Conservation (phyloP, 2,888 invertebrate genomes). For the Eupithecia subfuscata region DNA sequence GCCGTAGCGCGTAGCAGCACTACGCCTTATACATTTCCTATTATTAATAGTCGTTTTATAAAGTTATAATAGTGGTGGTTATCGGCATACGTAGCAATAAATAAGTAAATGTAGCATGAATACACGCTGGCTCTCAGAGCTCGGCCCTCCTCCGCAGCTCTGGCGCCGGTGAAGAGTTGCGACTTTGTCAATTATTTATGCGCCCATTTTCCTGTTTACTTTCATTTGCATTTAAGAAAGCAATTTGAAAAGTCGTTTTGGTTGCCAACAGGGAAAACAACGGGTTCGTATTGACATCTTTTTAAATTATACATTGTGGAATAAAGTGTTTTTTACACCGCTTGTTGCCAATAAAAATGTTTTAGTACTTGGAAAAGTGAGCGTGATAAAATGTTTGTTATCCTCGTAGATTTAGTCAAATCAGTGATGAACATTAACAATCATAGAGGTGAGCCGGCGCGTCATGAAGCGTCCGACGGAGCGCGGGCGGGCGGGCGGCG, state of each 20-base stretch:
- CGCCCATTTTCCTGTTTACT: slow-evolving; percentile 65
- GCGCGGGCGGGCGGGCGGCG: slow-evolving; percentile 6
- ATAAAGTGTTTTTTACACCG: slow-evolving; percentile 7
- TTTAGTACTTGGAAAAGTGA: background rate
- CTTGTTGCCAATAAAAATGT: background rate
- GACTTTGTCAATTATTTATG: slow-evolving; percentile 66
- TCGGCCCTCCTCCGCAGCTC: slow-evolving; percentile 2
- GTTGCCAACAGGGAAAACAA: slow-evolving; percentile 44
- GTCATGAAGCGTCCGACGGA: background rate
- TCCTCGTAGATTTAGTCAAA: background rate
- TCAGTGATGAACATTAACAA: background rate
- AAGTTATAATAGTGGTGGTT: too few relatives aligned
- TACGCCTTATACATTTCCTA: background rate
- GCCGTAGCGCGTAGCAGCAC: background rate
- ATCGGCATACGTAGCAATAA: too few relatives aligned
- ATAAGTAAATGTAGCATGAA: background rate
- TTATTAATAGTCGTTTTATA: too few relatives aligned
- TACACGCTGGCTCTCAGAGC: background rate
- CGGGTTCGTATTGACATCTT: slow-evolving; percentile 35
- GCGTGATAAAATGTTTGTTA: too few relatives aligned
- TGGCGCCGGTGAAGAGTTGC: slow-evolving; percentile 51
- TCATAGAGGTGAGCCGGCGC: background rate
- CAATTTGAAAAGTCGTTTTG: slow-evolving; percentile 57
- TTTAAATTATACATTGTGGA: slow-evolving; percentile 15
- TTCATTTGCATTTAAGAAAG: slow-evolving; percentile 71